These are phyloP conservation scores for Strigamia transsilvanica DNA, from an alignment of 2,888 invertebrate genomes.

Conservation along the genomic window DNA sequence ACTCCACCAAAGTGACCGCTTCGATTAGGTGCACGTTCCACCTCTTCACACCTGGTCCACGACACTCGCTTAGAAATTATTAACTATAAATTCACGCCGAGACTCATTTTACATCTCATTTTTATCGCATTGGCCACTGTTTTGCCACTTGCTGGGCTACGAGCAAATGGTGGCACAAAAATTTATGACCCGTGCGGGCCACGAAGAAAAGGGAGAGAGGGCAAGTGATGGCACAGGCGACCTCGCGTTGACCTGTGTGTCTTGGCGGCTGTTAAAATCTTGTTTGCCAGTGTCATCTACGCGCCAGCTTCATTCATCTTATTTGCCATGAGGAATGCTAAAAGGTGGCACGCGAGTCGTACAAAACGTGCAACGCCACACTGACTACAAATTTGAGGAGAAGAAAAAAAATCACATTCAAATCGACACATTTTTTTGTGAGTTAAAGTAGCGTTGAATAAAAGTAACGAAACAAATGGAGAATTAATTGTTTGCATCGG, in stretches of 20 bases:
- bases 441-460: neutral
- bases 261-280: slow-evolving; percentile 45
- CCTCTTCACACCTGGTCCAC: neutral
- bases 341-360: slow-evolving; percentile 21
- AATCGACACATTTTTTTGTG: neutral
- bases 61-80: slow-evolving; percentile 7
- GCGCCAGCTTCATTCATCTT: slow-evolving; percentile 47
- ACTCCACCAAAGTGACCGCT: slow-evolving; percentile 2
- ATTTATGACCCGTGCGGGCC: slow-evolving; percentile 30
- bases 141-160: slow-evolving; percentile 15
- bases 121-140: slow-evolving; percentile 18
- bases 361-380: neutral
- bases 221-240: slow-evolving; percentile 46
- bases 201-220: slow-evolving; percentile 45
- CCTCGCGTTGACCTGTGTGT: slow-evolving; percentile 43
- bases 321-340: slow-evolving; percentile 9
- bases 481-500: neutral
- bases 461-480: neutral
- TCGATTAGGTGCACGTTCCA: slow-evolving; percentile 1
- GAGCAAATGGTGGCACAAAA: slow-evolving; percentile 36
- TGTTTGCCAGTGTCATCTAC: slow-evolving; percentile 45
- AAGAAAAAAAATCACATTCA: neutral
- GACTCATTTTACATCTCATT: slow-evolving; percentile 23
- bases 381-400: neutral
- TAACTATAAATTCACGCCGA: slow-evolving; percentile 7